Conservation (phyloP, 1,140 invertebrate species). For the Bombus confusus region DNA sequence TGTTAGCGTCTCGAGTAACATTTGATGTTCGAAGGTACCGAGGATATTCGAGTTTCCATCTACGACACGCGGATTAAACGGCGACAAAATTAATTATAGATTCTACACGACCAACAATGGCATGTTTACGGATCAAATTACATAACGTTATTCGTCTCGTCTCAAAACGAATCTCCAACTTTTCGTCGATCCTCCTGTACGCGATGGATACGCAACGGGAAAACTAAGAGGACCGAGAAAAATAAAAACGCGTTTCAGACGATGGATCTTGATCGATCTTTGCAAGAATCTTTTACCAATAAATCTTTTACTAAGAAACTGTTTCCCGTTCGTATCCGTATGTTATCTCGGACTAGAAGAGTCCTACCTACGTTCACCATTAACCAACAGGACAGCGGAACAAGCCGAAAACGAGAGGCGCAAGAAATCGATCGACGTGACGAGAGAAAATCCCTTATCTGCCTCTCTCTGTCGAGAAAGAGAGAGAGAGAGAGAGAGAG, state of each 20-base stretch:
- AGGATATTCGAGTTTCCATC: neutral
- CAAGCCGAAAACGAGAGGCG: neutral
- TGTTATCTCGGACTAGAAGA: neutral
- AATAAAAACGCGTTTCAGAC: too few species aligned
- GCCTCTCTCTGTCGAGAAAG: neutral
- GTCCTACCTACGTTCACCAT: neutral
- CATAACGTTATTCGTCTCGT: neutral
- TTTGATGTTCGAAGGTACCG: neutral
- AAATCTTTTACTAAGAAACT: neutral
- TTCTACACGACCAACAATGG: neutral
- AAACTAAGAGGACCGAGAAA: neutral
- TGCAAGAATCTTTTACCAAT: neutral
- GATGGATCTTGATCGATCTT: neutral
- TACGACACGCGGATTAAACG: too few species aligned
- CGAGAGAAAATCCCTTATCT: slow-evolving; percentile 4
- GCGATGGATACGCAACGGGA: too few species aligned
- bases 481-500: too few species aligned
- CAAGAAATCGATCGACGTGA: neutral
- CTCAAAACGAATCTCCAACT: neutral
- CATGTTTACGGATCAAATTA: neutral
- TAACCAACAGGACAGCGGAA: neutral
- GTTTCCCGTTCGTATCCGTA: neutral
- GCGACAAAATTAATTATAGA: neutral
- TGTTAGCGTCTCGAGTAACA: neutral
- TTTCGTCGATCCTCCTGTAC: neutral